A percentile compares a stretch with the other conserved stretches of the same genome.
These are phyloP conservation scores for Monochamus saltuarius DNA, from an alignment of 1,140 invertebrate genomes.

Conservation along the genomic window DNA sequence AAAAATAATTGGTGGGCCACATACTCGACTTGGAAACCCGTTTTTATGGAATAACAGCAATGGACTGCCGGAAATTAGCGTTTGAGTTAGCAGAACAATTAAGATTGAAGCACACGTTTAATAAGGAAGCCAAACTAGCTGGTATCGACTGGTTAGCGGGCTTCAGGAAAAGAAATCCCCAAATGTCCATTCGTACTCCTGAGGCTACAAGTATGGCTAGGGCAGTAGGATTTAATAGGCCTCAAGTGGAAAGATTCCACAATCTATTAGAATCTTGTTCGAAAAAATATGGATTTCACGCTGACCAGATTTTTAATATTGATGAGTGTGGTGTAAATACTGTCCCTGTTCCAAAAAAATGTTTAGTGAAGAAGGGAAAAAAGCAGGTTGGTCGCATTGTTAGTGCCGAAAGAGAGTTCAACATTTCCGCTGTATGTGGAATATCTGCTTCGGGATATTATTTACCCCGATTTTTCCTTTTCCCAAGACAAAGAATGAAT, in stretches of 20 bases:
- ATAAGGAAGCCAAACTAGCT: too few relatives aligned
- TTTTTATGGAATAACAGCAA: constrained; percentile 30
- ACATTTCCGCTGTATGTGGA: too few relatives aligned
- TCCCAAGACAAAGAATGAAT: constrained; percentile 13
- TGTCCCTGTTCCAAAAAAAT: constrained; percentile 46
- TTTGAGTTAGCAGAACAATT: constrained; percentile 36
- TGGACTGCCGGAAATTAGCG: constrained; percentile 25
- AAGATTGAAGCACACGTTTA: too few relatives aligned
- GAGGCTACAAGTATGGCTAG: constrained; percentile 42
- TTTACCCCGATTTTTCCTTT: constrained; percentile 10
- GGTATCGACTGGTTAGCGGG: too few relatives aligned
- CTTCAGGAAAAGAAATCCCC: too few relatives aligned
- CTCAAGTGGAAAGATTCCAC: constrained; percentile 36
- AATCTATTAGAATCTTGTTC: background rate
- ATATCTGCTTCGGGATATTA: constrained; percentile 33
- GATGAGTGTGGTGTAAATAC: constrained; percentile 53
- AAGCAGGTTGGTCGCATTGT: too few relatives aligned
- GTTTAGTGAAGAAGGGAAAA: constrained; percentile 49
- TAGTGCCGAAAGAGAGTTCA: too few relatives aligned
- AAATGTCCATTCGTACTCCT: constrained; percentile 32
- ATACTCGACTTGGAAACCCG: constrained; percentile 25
- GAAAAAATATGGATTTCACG: background rate
- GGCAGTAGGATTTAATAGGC: constrained; percentile 42
- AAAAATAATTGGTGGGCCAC: constrained; percentile 23
- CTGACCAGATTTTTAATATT: constrained; percentile 50